Percentiles rank a stretch among this genome's conserved stretches.
phyloP scores from a whole-genome alignment of 2,797 vertebrate genomes.

The Erpetoichthys calabaricus region DNA sequence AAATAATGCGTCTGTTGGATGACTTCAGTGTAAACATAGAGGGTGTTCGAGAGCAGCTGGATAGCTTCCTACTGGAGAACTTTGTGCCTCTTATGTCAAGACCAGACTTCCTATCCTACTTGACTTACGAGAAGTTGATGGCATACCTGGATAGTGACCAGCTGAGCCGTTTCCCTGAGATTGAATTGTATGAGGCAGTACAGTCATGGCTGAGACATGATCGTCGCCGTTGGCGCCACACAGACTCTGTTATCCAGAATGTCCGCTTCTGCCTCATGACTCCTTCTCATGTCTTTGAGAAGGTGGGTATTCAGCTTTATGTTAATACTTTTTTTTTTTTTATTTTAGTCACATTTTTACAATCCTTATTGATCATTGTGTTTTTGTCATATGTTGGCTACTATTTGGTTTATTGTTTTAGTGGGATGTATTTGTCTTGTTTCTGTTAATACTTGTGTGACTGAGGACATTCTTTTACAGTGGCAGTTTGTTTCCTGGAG shows the following conservation, averaged over 20 bases:
- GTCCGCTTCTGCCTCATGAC: constrained; percentile 98
- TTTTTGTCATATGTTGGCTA: neutral
- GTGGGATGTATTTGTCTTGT: neutral
- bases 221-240: constrained; percentile 94
- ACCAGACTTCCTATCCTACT: constrained; percentile 90
- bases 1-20: constrained; percentile 96
- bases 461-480: too few species aligned
- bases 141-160: constrained; percentile 85
- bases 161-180: constrained; percentile 89
- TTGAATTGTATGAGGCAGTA: constrained; percentile 91
- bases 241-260: constrained; percentile 91
- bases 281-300: constrained; percentile 91
- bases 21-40: constrained; percentile 97
- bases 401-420: too few species aligned
- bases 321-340: too few species aligned
- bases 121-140: constrained; percentile 94
- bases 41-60: constrained; percentile 91
- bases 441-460: too few species aligned
- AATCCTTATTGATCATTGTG: constrained; percentile 36
- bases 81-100: constrained; percentile 95
- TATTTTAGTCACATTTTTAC: constrained; percentile 46
- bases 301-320: constrained; percentile 50
- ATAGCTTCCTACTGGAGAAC: constrained; percentile 89
- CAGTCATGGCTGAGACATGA: constrained; percentile 95
- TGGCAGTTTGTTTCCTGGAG: too few species aligned